Evolutionary conservation across 30 jellyfish, hydroid and myxozoan species (phyloP), one percentile per base, ranked within the genome.

Genomic region (Chironex yamaguchii): DNA sequence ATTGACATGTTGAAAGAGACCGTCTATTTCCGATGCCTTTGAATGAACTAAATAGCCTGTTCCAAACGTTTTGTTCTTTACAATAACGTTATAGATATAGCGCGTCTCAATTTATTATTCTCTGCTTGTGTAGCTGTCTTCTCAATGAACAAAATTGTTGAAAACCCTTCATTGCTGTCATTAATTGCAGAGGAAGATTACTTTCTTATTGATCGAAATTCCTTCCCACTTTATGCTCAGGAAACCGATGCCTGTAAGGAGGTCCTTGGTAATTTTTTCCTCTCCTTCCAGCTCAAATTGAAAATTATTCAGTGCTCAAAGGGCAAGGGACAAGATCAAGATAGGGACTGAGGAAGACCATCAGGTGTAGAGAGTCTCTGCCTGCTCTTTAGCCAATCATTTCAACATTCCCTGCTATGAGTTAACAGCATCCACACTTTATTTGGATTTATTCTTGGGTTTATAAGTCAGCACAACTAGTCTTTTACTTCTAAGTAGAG

Each of bases 1-100:
- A 42, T 42, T 42, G 58, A 42, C 48, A 79, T 51, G 32, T 30
- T 49, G 49, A 33, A 68, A 85, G 81, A 64, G 84, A 26, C 78
- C 84, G 49, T 62, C 77, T 48, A 74, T 85, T 85, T 85, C 95
- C 95, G 95, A 85, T 85, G 58, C 17, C 58, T 42, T 42, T 42
- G 58, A 42, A 42, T 42, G 58, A 42, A 42, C 58, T 42, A 42
- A 42, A 42, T 42, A 42, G 58, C 9, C 9, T 9, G 9, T 42
- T 6, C 17, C 58, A 42, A 42, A 42, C 58, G 58, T 42, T 42
- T n/a, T 42, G 17, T 42, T 42, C 58, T 42, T 42, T 17, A 42
- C 58, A 42, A 42, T 42, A 9, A 17, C 9, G n/a, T 6, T 6
- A 17, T 42, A 42, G 9, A 42, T 9, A 42, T 42, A 42, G 58